Conservation (phyloP, 2,113 vertebrate species). For the Calyptomena viridis region DNA sequence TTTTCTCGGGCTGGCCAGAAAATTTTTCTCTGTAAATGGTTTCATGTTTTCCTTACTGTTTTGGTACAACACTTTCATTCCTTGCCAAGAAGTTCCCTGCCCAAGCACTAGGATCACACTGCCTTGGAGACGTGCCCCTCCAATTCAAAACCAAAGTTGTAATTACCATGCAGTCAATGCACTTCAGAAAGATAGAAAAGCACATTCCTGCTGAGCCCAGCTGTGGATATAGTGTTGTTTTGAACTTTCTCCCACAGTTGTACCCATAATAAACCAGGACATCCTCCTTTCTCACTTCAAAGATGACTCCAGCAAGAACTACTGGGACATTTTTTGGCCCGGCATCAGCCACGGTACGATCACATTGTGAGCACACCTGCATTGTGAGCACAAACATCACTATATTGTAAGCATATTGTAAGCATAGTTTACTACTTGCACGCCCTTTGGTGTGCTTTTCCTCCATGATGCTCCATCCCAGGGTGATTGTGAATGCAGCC, state of each 20-base stretch:
- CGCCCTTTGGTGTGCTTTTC: background rate
- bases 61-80: background rate
- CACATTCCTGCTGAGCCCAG: constrained; percentile 47
- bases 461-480: background rate
- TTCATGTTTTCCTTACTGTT: background rate
- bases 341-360: background rate
- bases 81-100: background rate
- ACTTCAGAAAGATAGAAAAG: background rate
- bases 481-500: background rate
- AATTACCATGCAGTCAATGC: background rate
- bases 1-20: background rate
- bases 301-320: background rate
- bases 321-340: background rate
- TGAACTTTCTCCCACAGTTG: background rate
- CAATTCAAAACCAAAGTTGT: background rate
- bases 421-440: background rate
- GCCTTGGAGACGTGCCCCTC: background rate
- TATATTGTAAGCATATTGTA: background rate
- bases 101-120: background rate
- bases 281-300: background rate
- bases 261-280: background rate
- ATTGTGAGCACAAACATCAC: background rate
- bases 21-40: background rate
- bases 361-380: constrained; percentile 42
- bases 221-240: background rate